Base-by-base conservation (phyloP, 2,888 invertebrate genomes). In the Zaprionus obscuricornis region DNA sequence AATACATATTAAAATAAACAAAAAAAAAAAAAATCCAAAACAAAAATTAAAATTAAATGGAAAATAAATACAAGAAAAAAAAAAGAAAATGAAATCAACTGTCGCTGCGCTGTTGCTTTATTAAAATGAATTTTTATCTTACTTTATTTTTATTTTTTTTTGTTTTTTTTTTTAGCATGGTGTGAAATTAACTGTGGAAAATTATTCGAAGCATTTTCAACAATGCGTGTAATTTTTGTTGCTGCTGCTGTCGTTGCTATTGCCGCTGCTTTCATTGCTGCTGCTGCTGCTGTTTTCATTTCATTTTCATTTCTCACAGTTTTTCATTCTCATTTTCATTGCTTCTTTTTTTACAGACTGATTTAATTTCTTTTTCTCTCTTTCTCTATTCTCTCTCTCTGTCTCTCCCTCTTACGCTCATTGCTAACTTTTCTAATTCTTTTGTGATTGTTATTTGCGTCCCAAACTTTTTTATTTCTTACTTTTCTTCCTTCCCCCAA, bases 401-500 rank as follows among this genome's bases (percentile, higher is more conserved):
- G n/a, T n/a, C n/a, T n/a, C n/a, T n/a, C n/a, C n/a, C n/a, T n/a
- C n/a, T n/a, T n/a, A n/a, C n/a, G n/a, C n/a, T n/a, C n/a, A n/a
- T n/a, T n/a, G n/a, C 24, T 66, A 76, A 66, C 63, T 73, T 73
- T 73, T 76, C 66, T 76, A 74, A 73, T 76, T 74, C 76, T 52
- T 75, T 75, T 68, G 69, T 74, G 70, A 74, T 76, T 74, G 73
- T 76, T 73, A 74, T 74, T 74, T 74, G 76, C 57, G 69, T n/a
- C 58, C 68, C 58, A 45, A 71, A 63, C 51, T 63, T 74, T 56
- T 60, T 52, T 46, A 6, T 13, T 29, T 22, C 14, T 11, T 40
- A 22, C 20, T 31, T 42, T 29, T 40, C 14, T 34, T 34, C 42
- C 46, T 56, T 31, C 13, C 31, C 34, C 37, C 24, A 40, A 17